phyloP scores from a whole-genome alignment of 2,888 invertebrate species.

The Scaptomyza parva region DNA sequence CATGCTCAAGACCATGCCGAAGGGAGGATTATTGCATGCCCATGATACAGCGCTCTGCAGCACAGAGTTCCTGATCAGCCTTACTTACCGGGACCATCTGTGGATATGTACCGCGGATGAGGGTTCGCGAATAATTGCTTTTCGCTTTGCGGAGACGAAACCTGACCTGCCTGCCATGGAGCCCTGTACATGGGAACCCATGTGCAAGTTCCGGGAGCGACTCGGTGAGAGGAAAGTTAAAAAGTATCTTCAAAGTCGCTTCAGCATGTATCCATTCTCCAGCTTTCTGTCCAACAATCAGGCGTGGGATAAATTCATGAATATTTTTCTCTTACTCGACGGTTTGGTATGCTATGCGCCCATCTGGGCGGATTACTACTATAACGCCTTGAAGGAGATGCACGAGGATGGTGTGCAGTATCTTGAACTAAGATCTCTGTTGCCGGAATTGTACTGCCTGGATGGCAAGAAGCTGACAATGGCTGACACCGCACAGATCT shows the following conservation, averaged over 20 bases:
- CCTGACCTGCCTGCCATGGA: slow-evolving; percentile 37
- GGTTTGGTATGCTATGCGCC: slow-evolving; percentile 87
- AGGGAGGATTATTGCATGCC: slow-evolving; percentile 90
- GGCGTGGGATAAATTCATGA: slow-evolving; percentile 87
- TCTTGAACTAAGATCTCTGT: slow-evolving; percentile 88
- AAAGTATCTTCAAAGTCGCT: slow-evolving; percentile 85
- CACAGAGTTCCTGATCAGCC: slow-evolving; percentile 87
- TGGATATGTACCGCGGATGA: slow-evolving; percentile 83
- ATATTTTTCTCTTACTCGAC: slow-evolving; percentile 86
- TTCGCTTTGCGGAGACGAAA: slow-evolving; percentile 62
- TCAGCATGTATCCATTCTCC: slow-evolving; percentile 86
- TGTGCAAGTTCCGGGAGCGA: slow-evolving; percentile 63
- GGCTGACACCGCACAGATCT: slow-evolving; percentile 87
- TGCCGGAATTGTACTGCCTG: slow-evolving; percentile 88
- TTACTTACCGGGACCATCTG: slow-evolving; percentile 88
- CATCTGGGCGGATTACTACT: slow-evolving; percentile 88
- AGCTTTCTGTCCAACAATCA: slow-evolving; percentile 86
- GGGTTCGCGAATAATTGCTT: slow-evolving; percentile 40
- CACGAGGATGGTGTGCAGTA: slow-evolving; percentile 89
- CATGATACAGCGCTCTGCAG: slow-evolving; percentile 89
- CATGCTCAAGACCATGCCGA: slow-evolving; percentile 89
- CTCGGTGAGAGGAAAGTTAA: slow-evolving; percentile 85
- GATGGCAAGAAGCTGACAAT: slow-evolving; percentile 86
- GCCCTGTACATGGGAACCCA: slow-evolving; percentile 68
- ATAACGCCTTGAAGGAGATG: slow-evolving; percentile 87